Evolutionary conservation across 2,797 vertebrate genomes (phyloP).

Genomic region (Pyrrhura leucotis): DNA sequence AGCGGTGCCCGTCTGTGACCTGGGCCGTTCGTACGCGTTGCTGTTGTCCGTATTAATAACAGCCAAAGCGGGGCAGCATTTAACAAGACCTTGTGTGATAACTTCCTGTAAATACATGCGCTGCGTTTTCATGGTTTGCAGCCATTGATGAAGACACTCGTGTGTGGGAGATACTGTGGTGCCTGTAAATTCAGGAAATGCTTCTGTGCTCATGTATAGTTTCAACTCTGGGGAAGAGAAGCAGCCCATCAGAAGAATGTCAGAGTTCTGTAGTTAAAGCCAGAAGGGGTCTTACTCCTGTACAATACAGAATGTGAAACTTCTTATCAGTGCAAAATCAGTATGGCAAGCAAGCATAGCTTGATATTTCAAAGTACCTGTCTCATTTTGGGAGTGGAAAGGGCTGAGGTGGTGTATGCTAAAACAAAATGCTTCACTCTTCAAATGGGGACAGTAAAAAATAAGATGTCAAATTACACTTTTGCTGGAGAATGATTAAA

Average conservation of each 20-base stretch:
- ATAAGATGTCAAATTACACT: background rate
- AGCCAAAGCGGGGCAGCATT: background rate
- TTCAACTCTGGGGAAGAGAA: accelerated
- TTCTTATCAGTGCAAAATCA: background rate
- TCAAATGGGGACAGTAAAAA: background rate
- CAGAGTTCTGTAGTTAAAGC: background rate
- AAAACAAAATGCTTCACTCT: background rate
- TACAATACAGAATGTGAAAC: background rate
- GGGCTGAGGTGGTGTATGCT: background rate
- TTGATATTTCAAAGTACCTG: background rate
- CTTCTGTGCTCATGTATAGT: background rate
- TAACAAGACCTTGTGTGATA: accelerated
- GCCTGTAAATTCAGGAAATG: background rate
- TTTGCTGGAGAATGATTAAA: background rate
- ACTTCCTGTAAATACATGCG: accelerated
- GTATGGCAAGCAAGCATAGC: background rate
- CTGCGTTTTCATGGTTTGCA: background rate
- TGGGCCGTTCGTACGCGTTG: accelerated
- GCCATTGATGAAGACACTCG: accelerated
- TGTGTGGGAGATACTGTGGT: accelerated
- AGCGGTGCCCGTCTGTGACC: background rate
- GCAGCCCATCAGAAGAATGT: background rate
- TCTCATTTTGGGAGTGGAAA: background rate
- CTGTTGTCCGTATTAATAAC: background rate
- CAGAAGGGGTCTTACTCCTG: background rate